Percentiles rank a stretch among this genome's conserved stretches.
Evolutionary conservation across 2,888 invertebrate species (phyloP).

Genomic region (Lysandra coridon): DNA sequence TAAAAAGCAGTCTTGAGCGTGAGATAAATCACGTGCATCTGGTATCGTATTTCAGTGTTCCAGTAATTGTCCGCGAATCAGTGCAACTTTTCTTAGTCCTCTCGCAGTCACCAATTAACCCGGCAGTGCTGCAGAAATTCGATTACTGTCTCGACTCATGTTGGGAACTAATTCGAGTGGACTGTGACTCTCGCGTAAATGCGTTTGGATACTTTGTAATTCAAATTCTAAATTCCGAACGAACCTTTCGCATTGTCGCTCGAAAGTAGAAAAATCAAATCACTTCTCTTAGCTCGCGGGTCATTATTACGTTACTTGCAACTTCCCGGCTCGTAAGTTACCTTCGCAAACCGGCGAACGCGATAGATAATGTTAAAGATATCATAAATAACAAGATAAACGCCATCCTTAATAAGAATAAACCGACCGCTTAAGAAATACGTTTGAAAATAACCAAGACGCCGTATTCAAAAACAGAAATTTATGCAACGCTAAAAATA

Average conservation of each 20-base stretch:
- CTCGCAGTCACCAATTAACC: constrained; percentile 51
- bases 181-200: constrained; percentile 47
- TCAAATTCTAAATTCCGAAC: constrained; percentile 7
- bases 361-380: constrained; percentile 29
- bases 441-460: constrained; percentile 32
- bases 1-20: neutral
- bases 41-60: constrained; percentile 22
- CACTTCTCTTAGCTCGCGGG: neutral
- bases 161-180: constrained; percentile 58
- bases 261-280: neutral
- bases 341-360: neutral
- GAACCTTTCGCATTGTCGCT: neutral
- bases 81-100: constrained; percentile 44
- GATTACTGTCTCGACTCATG: constrained; percentile 53
- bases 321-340: constrained; percentile 34
- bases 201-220: constrained; percentile 35
- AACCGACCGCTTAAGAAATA: constrained; percentile 30
- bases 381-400: constrained; percentile 28
- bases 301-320: neutral
- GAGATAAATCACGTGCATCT: constrained; percentile 34
- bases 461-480: constrained; percentile 43
- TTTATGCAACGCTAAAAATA: constrained; percentile 48
- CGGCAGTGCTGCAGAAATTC: constrained; percentile 52
- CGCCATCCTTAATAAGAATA: constrained; percentile 31
- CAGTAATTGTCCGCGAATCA: constrained; percentile 47